These are phyloP conservation scores for Mythimna pallens DNA, from an alignment of 2,888 invertebrate genomes.

Conservation along the genomic window DNA sequence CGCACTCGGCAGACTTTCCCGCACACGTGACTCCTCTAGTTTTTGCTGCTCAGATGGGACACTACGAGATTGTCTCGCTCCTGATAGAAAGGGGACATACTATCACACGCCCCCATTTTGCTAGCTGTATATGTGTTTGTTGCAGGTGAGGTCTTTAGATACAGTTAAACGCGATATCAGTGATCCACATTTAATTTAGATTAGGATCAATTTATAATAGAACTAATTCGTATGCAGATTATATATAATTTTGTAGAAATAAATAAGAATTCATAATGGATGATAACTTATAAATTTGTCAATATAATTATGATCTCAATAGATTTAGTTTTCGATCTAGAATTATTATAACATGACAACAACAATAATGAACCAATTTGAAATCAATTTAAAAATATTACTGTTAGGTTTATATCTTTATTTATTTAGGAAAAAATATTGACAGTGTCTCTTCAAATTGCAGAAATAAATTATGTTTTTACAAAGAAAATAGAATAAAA, in stretches of 20 bases:
- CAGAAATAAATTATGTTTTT: not conserved
- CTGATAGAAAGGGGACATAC: constrained; percentile 92
- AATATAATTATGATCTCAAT: constrained; percentile 11
- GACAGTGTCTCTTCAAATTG: not conserved
- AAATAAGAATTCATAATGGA: not conserved
- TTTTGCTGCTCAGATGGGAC: constrained; percentile 93
- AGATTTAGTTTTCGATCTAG: not conserved
- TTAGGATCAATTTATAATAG: not conserved
- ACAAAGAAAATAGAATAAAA: constrained; percentile 8
- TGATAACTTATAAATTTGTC: constrained; percentile 2
- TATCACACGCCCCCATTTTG: constrained; percentile 92
- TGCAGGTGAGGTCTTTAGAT: constrained; percentile 76
- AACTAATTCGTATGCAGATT: not conserved
- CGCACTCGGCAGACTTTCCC: constrained; percentile 91
- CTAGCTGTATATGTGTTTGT: constrained; percentile 89
- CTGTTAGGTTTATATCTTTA: constrained; percentile 26
- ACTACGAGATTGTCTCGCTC: constrained; percentile 93
- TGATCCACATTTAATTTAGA: not conserved
- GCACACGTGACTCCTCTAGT: constrained; percentile 93
- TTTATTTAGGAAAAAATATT: constrained; percentile 14
- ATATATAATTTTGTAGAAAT: not conserved
- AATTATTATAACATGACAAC: constrained; percentile 24
- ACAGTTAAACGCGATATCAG: not conserved
- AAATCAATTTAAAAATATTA: constrained; percentile 31
- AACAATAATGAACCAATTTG: constrained; percentile 22